These are phyloP conservation scores for Lophotriccus pileatus DNA, from an alignment of 2,797 vertebrate genomes.

Conservation along the genomic window DNA sequence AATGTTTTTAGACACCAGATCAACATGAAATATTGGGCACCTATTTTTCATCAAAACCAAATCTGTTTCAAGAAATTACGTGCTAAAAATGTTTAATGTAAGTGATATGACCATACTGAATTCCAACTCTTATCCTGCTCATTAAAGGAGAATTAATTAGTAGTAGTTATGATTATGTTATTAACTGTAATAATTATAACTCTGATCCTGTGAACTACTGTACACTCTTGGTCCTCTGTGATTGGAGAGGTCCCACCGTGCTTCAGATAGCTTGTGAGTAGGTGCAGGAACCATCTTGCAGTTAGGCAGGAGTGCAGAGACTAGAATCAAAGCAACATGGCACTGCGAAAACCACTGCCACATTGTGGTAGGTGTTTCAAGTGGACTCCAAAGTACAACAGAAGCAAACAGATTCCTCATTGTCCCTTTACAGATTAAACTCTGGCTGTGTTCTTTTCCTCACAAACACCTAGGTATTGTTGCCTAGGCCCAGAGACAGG, in stretches of 20 bases:
- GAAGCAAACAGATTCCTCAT: background rate
- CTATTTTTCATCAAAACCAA: constrained; percentile 34
- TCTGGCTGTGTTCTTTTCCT: background rate
- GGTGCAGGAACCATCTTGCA: background rate
- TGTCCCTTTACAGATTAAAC: background rate
- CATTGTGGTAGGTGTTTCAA: background rate
- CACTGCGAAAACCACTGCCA: background rate
- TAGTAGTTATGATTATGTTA: constrained; percentile 16
- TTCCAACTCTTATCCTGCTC: constrained; percentile 10
- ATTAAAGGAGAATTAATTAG: constrained; percentile 27
- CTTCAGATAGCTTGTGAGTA: background rate
- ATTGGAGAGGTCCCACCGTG: background rate
- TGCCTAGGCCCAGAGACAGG: background rate
- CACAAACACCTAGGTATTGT: background rate
- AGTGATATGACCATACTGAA: constrained; percentile 25
- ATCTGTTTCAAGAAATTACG: constrained; percentile 10
- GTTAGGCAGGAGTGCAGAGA: background rate
- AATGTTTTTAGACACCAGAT: constrained; percentile 42
- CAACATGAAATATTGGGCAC: constrained; percentile 46
- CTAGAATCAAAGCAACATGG: background rate
- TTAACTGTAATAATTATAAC: background rate
- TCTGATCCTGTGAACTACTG: background rate
- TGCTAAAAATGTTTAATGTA: constrained; percentile 9
- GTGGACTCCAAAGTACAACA: background rate
- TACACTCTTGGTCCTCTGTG: background rate